Base-by-base conservation (phyloP, 2,113 vertebrate species). In the Oreochromis niloticus region DNA sequence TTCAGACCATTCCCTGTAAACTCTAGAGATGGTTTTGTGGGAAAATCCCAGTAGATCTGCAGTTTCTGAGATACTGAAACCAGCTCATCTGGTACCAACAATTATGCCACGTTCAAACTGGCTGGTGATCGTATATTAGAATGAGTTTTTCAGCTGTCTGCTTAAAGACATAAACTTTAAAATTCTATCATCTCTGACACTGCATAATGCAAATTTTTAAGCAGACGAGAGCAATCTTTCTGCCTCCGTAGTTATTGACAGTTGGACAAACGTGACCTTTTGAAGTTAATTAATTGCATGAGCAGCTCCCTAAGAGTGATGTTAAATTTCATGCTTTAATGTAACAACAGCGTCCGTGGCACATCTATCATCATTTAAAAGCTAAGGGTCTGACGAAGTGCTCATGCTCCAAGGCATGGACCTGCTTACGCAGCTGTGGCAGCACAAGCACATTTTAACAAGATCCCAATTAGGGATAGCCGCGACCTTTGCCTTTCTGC, bases 311-410 rank as follows among this genome's bases (percentile, higher is more conserved):
- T 94, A 92, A 88, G 85, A 88, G 87, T 79, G 88, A 91, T 81
- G 87, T 88, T 89, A 89, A 91, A 92, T 92, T 83, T 83, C 84
- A 81, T 71, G 88, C 91, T 91, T 95, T 93, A 91, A 94, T 94
- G 92, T 85, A 89, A 89, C 85, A 80, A 90, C 92, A 86, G 88
- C 75, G 79, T 91, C 87, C 32, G 80, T 61, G 88, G 63, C 81
- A 91, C 94, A 95, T 96, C 95, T 78, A 94, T 95, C 93, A 93
- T 92, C 81, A 90, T 93, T 91, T 91, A 81, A 89, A 88, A 92
- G 87, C 86, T 19, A 85, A 32, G 85, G 75, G 88, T 89, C 90
- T 87, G 92, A 93, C 87, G 61, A 86, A 90, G 91, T 87, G 79
- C 63, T 81, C 34, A 3, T 68, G 75, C 66, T 87, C 57, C 2